These are phyloP conservation scores for Varecia variegata DNA, from an alignment of 2,797 vertebrate genomes.

Conservation along the genomic window DNA sequence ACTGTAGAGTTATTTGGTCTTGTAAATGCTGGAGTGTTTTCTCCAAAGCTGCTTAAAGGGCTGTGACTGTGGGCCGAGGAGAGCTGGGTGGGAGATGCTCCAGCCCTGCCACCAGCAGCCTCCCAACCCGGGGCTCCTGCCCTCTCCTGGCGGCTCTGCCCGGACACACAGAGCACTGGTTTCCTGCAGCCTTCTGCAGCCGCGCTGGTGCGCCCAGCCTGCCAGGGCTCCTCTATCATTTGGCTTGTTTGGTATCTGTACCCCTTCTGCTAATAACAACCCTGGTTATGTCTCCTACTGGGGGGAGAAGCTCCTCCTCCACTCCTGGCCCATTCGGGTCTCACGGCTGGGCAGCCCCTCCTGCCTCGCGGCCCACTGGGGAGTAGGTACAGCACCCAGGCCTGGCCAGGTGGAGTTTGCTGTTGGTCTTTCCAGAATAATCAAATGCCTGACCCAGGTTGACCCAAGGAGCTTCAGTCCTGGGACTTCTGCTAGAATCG, in stretches of 20 bases:
- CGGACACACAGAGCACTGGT: accelerated
- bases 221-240: not conserved
- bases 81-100: not conserved
- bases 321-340: not conserved
- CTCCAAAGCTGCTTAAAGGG: not conserved
- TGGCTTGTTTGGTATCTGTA: not conserved
- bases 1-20: not conserved
- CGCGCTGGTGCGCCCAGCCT: accelerated
- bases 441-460: not conserved
- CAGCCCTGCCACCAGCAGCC: not conserved
- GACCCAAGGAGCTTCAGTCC: not conserved
- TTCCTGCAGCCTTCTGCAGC: not conserved
- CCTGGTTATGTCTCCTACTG: not conserved
- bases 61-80: accelerated
- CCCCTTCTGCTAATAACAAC: not conserved
- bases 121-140: too few species aligned
- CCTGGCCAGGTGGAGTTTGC: not conserved
- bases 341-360: not conserved
- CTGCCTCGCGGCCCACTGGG: too few species aligned
- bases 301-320: not conserved
- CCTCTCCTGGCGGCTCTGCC: accelerated
- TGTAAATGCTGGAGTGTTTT: not conserved
- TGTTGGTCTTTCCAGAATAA: not conserved
- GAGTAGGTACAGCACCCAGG: too few species aligned
- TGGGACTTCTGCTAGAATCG: not conserved